Base-by-base conservation (phyloP, 1,140 invertebrate species). In the Xylocopa sonorina region DNA sequence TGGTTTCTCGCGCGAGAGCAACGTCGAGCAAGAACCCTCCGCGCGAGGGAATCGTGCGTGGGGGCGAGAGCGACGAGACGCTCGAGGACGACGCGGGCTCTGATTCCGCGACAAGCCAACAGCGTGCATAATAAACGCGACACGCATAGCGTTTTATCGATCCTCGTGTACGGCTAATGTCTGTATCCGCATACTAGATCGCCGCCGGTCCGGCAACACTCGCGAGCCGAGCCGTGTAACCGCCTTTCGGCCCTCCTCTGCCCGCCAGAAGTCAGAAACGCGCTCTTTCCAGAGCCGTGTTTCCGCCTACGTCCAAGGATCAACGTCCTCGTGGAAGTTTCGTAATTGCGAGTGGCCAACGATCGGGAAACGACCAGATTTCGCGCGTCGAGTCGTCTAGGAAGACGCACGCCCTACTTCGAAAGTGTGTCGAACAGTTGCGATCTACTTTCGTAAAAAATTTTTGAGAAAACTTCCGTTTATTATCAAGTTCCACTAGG, bases 101-200 rank as follows among this genome's bases (percentile, higher is more conserved):
- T 82, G 82, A 83, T 83, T 82, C 80, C 68, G 38, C 55, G 62
- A 60, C 63, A 67, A 74, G 55, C 29, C 66, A 57, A 24, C 69
- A 41, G 14, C 12, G 41, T 57, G 63, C 81, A 79, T 84, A 79
- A 84, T 74, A 79, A 83, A 83, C 76, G 51, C 75, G 32, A 46
- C 75, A 78, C 75, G 75, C 82, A 84, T 74, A 71, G 29, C 75
- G 62, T 78, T 83, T 84, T 82, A 84, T 84, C 75, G 62, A 53
- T 16, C 46, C 21, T 27, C 53, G 41, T 72, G 68, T 83, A 66
- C 62, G n/a, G 60, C 38, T 77, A 60, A 83, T 53, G 73, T 83
- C 73, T 74, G 80, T 75, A 83, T 82, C 58, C 62, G 46, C 55
- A 32, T 64, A 27, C 53, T 69, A 64, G 63, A 66, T 81, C 72